These are phyloP conservation scores for Clarias magur DNA, from an alignment of 2,113 vertebrate species.

Conservation along the genomic window DNA sequence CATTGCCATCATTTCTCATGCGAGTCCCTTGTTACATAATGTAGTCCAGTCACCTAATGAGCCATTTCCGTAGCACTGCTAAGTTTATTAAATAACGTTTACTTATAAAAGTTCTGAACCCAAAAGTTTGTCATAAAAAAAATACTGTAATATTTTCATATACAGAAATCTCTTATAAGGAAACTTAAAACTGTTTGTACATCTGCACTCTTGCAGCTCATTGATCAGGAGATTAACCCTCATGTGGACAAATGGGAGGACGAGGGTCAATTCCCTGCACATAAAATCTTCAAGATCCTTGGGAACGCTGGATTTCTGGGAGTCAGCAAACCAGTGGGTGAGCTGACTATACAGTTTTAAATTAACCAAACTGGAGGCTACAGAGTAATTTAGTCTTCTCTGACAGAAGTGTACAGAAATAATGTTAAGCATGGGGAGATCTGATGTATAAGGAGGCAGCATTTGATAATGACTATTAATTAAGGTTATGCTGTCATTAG, in stretches of 20 bases:
- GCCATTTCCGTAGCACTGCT: not conserved
- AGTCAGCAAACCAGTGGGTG: constrained; percentile 79
- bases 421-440: not conserved
- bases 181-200: not conserved
- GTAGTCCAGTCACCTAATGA: not conserved
- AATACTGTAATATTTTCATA: no score
- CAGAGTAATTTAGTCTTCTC: not conserved
- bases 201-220: constrained; percentile 69
- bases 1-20: not conserved
- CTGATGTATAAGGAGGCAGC: not conserved
- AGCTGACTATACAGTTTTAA: constrained; percentile 21
- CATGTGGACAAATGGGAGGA: constrained; percentile 83
- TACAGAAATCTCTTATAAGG: not conserved
- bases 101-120: not conserved
- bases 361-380: not conserved
- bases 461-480: constrained; percentile 30
- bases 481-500: constrained; percentile 22
- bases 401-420: no score
- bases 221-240: constrained; percentile 82
- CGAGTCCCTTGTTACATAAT: not conserved
- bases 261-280: constrained; percentile 78
- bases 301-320: constrained; percentile 80
- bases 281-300: constrained; percentile 80
- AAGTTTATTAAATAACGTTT: not conserved
- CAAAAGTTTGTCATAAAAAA: no score